Evolutionary conservation across 2,888 invertebrate genomes (phyloP), one percentile per base, ranked within the genome.

Genomic region (Amphimallon solstitiale): DNA sequence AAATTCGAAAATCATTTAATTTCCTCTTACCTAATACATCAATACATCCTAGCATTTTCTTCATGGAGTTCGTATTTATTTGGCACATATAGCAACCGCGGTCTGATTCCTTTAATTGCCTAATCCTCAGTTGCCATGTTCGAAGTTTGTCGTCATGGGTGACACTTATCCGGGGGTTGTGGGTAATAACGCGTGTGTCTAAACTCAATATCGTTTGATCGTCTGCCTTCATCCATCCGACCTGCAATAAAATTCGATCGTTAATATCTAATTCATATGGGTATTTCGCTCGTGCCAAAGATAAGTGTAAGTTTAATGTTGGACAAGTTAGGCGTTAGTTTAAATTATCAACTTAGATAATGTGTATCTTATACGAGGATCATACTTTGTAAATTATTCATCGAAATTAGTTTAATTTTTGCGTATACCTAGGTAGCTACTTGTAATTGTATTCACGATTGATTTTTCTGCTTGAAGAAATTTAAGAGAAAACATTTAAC

Each of bases 31-130:
- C 91, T 79, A 90, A 86, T 19, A 92, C 92, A 82, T 92, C 91
- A 62, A 92, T 87, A 79, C 92, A 92, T 62, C 92, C 92, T 63
- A 90, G 85, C 80, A 90, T 90, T 75, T 90, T 92, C 83, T 89
- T 90, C 91, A 92, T 92, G 64, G 89, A 87, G 70, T 85, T 88
- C 2, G 92, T 92, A 80, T 92, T 92, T 72, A 92, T 89, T 82
- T 92, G 92, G 78, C 92, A 92, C 91, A 92, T 91, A 81, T 92
- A 92, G 76, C 91, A 92, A 6, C 91, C 92, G 66, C 90, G 86
- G 79, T 92, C 92, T 59, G 89, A 86, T 71, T 91, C 90, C 81
- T 88, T 89, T 71, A 92, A 84, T 59, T 89, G 90, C 49, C 90
- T 81, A 72, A 92, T 90, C 78, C 90, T 89, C 37, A 92, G 85